Evolutionary conservation across 2,888 invertebrate species (phyloP).

Genomic region (Metallyticus violacea): DNA sequence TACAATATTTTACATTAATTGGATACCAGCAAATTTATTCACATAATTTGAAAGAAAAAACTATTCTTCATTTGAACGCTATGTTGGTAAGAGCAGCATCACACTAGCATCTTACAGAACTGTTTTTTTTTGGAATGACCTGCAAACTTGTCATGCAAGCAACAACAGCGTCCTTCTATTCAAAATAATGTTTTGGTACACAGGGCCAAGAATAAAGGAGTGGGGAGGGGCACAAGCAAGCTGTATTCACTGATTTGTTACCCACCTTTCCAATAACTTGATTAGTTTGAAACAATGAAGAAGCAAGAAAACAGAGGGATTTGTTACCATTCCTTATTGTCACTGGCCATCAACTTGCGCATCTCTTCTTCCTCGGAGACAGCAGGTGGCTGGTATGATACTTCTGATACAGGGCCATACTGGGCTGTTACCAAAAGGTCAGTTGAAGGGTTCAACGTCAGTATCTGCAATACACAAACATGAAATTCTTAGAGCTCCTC

Average conservation of each 20-base stretch:
- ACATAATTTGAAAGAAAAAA: no score
- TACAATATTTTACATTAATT: no score
- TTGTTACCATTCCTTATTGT: slow-evolving; percentile 68
- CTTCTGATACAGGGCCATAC: slow-evolving; percentile 72
- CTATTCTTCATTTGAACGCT: no score
- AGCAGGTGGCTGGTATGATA: slow-evolving; percentile 56
- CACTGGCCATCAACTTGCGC: slow-evolving; percentile 66
- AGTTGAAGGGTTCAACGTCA: slow-evolving; percentile 71
- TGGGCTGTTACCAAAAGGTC: slow-evolving; percentile 70
- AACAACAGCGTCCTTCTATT: no score
- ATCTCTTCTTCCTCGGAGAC: slow-evolving; percentile 63
- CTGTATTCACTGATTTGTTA: not conserved
- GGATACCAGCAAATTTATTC: no score
- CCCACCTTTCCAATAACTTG: not conserved
- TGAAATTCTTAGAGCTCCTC: no score
- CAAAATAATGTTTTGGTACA: no score
- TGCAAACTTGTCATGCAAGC: not conserved
- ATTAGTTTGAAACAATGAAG: not conserved
- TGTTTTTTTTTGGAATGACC: no score
- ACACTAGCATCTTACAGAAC: no score
- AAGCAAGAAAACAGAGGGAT: not conserved
- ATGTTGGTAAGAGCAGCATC: no score
- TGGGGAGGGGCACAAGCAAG: not conserved
- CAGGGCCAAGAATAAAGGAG: no score
- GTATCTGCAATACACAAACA: slow-evolving; percentile 48